Conservation (phyloP, 2,888 invertebrate species). For the Drosophila fungiperda region DNA sequence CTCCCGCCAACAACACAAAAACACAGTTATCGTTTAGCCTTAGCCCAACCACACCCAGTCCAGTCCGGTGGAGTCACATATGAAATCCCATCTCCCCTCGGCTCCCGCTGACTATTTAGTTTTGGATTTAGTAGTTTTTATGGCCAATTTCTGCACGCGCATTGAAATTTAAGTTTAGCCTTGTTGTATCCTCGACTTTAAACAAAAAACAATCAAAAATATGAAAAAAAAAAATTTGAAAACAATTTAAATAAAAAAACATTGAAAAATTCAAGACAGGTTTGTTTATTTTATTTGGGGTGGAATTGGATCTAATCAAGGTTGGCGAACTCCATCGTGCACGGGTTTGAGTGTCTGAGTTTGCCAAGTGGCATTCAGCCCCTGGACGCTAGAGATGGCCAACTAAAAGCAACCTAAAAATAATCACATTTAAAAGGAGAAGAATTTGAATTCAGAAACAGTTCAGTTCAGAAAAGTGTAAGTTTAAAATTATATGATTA, state of each 20-base stretch:
- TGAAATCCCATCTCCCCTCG: not conserved
- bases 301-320: not conserved
- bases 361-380: constrained; percentile 67
- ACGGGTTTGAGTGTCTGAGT: constrained; percentile 74
- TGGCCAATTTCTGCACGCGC: constrained; percentile 57
- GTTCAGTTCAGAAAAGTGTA: not conserved
- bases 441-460: not conserved
- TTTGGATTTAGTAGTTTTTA: constrained; percentile 71
- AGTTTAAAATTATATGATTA: not conserved
- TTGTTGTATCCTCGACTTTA: constrained; percentile 62
- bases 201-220: constrained; percentile 34
- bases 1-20: constrained; percentile 31
- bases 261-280: constrained; percentile 34
- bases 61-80: constrained; percentile 1
- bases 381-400: constrained; percentile 69
- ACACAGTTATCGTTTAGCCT: constrained; percentile 27
- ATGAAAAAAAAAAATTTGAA: constrained; percentile 31
- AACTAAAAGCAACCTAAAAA: constrained; percentile 53
- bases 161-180: constrained; percentile 67
- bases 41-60: constrained; percentile 6
- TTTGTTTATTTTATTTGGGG: not conserved
- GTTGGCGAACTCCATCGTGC: constrained; percentile 76
- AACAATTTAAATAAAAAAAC: constrained; percentile 48
- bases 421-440: not conserved
- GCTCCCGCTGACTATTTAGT: constrained; percentile 33